Percentiles rank a stretch among this genome's conserved stretches.
Conservation (phyloP, 1,140 invertebrate genomes). For the Drosophila lini region DNA sequence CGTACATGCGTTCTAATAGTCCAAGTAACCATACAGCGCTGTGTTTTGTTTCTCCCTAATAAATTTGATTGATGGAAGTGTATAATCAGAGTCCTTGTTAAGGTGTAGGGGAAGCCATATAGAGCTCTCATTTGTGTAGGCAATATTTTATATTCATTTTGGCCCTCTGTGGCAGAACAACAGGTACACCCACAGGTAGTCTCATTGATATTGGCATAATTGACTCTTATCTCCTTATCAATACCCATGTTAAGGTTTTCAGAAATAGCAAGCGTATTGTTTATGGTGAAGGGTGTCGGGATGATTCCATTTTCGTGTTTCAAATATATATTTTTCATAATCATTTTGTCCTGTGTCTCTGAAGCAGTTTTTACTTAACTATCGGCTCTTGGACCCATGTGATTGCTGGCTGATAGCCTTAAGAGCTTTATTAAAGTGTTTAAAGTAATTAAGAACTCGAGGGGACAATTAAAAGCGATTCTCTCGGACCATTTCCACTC, state of each 20-base stretch:
- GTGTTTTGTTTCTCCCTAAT: too few relatives aligned
- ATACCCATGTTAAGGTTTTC: background rate
- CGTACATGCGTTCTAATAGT: too few relatives aligned
- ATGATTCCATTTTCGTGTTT: too few relatives aligned
- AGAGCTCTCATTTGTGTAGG: slow-evolving; percentile 1
- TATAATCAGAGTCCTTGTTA: too few relatives aligned
- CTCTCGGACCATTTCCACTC: slow-evolving; percentile 2
- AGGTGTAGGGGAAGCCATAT: background rate
- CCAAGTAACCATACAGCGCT: too few relatives aligned
- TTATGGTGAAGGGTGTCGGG: background rate
- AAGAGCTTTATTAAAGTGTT: slow-evolving; percentile 8
- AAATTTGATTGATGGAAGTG: background rate
- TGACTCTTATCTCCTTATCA: slow-evolving; percentile 35
- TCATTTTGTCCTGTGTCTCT: background rate
- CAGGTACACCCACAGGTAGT: background rate
- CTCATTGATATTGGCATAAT: slow-evolving; percentile 1
- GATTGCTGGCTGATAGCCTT: slow-evolving; percentile 5
- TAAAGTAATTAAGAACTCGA: slow-evolving; percentile 54
- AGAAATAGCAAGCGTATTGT: background rate
- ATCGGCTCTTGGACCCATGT: background rate
- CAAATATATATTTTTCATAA: background rate
- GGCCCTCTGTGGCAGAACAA: too few relatives aligned
- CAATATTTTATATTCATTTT: slow-evolving; percentile 25
- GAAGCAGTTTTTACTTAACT: background rate
- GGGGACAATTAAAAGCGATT: slow-evolving; percentile 35